A percentile compares a stretch with the other conserved stretches of the same genome.
phyloP scores from a whole-genome alignment of 2,888 invertebrate species.

The Neoitamus cyanurus region DNA sequence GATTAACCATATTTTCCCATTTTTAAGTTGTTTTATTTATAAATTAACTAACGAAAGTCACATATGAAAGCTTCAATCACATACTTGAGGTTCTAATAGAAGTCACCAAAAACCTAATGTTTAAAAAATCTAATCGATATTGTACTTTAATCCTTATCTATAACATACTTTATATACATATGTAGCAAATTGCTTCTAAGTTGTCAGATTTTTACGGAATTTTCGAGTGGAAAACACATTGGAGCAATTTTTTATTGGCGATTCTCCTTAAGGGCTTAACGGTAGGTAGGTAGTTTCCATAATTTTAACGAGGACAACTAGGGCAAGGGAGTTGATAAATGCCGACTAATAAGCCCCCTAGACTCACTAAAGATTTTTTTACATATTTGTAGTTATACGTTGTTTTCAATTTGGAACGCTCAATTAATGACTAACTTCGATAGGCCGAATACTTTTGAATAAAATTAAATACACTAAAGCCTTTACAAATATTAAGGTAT shows the following conservation, averaged over 20 bases:
- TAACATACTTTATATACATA: slow-evolving; percentile 16
- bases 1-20: neutral
- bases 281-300: neutral
- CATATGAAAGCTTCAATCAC: slow-evolving; percentile 14
- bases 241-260: neutral
- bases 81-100: slow-evolving; percentile 11
- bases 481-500: neutral
- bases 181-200: neutral
- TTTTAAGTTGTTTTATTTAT: slow-evolving; percentile 6
- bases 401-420: neutral
- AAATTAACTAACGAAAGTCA: neutral
- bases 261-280: neutral
- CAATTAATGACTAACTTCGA: neutral
- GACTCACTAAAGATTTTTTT: neutral
- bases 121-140: slow-evolving; percentile 12
- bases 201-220: neutral
- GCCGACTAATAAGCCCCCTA: neutral
- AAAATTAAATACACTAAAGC: neutral
- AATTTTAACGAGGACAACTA: neutral
- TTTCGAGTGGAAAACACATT: neutral
- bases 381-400: neutral
- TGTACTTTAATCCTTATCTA: slow-evolving; percentile 25
- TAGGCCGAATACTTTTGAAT: neutral
- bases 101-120: slow-evolving; percentile 14
- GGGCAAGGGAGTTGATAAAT: neutral